Percentiles rank a stretch among this genome's conserved stretches.
phyloP scores from a whole-genome alignment of 2,888 invertebrate genomes.

The Chloroclysta siterata region DNA sequence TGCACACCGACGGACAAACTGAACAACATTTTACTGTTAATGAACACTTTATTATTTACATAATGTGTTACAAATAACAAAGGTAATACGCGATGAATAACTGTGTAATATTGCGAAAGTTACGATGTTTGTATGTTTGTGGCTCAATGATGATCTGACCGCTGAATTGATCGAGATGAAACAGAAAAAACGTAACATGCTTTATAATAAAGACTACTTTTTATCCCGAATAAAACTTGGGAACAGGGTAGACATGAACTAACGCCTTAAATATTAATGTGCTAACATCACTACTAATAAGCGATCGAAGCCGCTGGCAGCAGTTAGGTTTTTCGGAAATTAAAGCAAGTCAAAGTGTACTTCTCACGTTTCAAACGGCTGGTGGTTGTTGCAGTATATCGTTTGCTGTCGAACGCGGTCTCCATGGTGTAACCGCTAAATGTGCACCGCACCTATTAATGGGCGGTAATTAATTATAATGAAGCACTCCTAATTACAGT shows the following conservation, averaged over 20 bases:
- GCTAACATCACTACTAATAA: no score
- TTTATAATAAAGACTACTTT: no score
- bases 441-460: conserved; percentile 33
- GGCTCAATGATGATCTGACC: no score
- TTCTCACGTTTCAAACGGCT: not conserved
- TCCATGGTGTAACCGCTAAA: conserved; percentile 10
- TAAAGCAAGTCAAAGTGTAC: not conserved
- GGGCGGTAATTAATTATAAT: conserved; percentile 37
- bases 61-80: no score
- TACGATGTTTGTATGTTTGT: no score
- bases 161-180: no score
- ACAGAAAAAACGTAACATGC: no score
- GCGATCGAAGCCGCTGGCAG: no score
- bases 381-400: not conserved
- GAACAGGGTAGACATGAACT: no score
- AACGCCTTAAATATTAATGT: no score
- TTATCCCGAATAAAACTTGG: no score
- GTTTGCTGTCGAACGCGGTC: conserved; percentile 5
- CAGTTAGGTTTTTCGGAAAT: not conserved
- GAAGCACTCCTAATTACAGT: conserved; percentile 46
- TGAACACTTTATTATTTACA: no score
- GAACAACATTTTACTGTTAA: conserved; percentile 10
- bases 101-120: not conserved
- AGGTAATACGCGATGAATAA: not conserved
- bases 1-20: not conserved